These are phyloP conservation scores for Chrosomus eos DNA, from an alignment of 2,797 vertebrate species.

Conservation along the genomic window DNA sequence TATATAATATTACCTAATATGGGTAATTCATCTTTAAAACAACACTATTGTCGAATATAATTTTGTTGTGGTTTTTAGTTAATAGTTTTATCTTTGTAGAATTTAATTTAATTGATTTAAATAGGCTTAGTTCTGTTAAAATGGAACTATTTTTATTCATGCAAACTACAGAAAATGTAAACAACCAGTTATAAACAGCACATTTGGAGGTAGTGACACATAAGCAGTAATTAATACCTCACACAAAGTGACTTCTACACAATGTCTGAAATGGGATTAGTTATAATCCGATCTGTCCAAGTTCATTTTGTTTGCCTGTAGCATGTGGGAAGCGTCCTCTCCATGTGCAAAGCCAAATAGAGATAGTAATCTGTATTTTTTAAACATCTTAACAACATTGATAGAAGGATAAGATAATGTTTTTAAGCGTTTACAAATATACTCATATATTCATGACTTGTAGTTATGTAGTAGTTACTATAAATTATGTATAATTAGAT, in stretches of 20 bases:
- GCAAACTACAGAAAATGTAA: background rate
- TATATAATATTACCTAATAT: background rate
- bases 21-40: background rate
- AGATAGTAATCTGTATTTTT: background rate
- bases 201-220: background rate
- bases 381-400: background rate
- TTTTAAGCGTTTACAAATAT: background rate
- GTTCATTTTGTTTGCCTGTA: constrained; percentile 34
- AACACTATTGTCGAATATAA: background rate
- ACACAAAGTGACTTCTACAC: constrained; percentile 39
- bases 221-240: constrained; percentile 21
- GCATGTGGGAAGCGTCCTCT: background rate
- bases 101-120: background rate
- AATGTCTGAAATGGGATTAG: constrained; percentile 71
- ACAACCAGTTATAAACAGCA: background rate
- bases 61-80: background rate
- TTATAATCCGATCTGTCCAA: constrained; percentile 72
- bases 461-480: no score
- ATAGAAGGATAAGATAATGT: background rate
- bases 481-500: no score
- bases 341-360: background rate
- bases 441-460: background rate
- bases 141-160: background rate
- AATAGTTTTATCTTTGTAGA: background rate
- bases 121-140: background rate